These are phyloP conservation scores for Corythornis vintsioides DNA, from an alignment of 2,113 vertebrate genomes.

Conservation along the genomic window DNA sequence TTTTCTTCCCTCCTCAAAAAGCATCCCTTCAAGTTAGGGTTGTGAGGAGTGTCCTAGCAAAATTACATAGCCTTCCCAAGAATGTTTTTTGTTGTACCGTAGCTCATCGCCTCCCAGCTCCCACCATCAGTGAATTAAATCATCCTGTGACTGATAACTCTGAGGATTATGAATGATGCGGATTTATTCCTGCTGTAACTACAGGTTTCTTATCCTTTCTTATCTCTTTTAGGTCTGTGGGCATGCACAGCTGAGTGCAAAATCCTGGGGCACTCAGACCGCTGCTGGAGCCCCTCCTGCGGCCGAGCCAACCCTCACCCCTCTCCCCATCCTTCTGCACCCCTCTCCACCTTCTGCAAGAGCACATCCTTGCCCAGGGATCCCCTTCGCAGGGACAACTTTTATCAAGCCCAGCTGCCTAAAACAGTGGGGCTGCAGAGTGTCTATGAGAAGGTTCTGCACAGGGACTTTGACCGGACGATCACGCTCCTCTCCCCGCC, in stretches of 20 bases:
- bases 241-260: constrained; percentile 96
- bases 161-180: not conserved
- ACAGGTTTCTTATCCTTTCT: not conserved
- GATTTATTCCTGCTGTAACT: not conserved
- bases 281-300: constrained; percentile 96
- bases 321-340: constrained; percentile 75
- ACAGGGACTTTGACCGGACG: constrained; percentile 89
- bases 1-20: not conserved
- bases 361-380: constrained; percentile 90
- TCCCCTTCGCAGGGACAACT: constrained; percentile 86
- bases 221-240: constrained; percentile 84
- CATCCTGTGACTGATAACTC: not conserved
- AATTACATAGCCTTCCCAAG: not conserved
- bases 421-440: constrained; percentile 91
- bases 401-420: constrained; percentile 87
- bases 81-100: fast-evolving
- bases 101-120: not conserved
- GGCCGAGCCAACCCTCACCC: constrained; percentile 79
- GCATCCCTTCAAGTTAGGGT: not conserved
- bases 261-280: constrained; percentile 93
- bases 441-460: constrained; percentile 91
- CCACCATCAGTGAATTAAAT: not conserved
- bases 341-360: constrained; percentile 90
- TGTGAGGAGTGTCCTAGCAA: not conserved
- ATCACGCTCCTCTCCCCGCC: constrained; percentile 87